Conservation (phyloP, 30 jellyfish, hydroid and myxozoan species). For the Hydractinia symbiolongicarpus region DNA sequence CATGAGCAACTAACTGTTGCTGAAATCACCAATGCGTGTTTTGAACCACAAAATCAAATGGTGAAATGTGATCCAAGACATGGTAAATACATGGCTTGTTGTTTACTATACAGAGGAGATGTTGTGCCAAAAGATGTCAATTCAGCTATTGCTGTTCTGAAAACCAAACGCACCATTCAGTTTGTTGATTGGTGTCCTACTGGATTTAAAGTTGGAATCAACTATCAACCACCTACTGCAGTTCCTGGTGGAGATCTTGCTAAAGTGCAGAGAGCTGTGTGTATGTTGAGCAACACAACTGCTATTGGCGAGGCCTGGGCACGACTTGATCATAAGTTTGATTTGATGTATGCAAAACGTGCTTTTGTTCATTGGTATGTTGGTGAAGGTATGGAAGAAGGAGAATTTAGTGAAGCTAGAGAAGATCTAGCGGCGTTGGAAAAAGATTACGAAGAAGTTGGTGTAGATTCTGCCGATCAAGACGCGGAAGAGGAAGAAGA, state of each 20-base stretch:
- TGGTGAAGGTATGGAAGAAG: constrained; percentile 98
- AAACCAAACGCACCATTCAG: constrained; percentile 63
- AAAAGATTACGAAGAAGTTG: constrained; percentile 94
- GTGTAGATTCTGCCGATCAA: constrained; percentile 36
- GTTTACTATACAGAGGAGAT: constrained; percentile 86
- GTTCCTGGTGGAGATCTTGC: constrained; percentile 92
- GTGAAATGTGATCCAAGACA: constrained; percentile 91
- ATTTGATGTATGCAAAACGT: constrained; percentile 83
- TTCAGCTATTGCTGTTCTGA: constrained; percentile 74
- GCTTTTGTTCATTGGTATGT: constrained; percentile 97
- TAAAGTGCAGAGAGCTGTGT: constrained; percentile 72
- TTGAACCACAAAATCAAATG: constrained; percentile 92
- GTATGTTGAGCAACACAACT: constrained; percentile 91
- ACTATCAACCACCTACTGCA: constrained; percentile 80
- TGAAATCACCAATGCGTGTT: constrained; percentile 79
- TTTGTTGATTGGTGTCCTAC: constrained; percentile 92
- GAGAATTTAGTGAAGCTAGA: constrained; percentile 94
- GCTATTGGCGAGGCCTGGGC: constrained; percentile 96
- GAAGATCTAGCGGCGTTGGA: constrained; percentile 91
- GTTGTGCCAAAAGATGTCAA: constrained; percentile 93
- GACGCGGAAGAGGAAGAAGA: constrained; percentile 55
- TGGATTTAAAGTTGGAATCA: constrained; percentile 82
- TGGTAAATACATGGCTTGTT: constrained; percentile 96
- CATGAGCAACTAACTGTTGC: constrained; percentile 67
- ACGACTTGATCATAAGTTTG: constrained; percentile 95